Percentiles rank a stretch among this genome's conserved stretches.
phyloP scores from a whole-genome alignment of 2,888 invertebrate species.

The Chrysolina oricalcia region DNA sequence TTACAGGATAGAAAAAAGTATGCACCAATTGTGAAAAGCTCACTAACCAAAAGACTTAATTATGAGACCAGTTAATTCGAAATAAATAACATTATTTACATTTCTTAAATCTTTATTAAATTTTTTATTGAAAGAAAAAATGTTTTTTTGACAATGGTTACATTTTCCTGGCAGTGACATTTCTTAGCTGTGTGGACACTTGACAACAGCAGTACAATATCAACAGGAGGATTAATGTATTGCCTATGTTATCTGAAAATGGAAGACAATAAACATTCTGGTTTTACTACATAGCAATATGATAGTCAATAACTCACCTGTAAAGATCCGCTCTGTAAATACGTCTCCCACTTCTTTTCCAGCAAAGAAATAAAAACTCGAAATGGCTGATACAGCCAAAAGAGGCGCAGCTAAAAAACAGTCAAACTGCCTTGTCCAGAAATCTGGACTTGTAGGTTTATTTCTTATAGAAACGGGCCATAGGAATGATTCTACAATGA shows the following conservation, averaged over 20 bases:
- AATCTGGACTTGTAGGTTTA: constrained; percentile 16
- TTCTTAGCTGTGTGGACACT: constrained; percentile 73
- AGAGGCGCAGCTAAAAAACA: constrained; percentile 81
- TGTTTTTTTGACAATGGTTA: background rate
- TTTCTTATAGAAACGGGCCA: constrained; percentile 11
- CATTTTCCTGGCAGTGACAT: constrained; percentile 31
- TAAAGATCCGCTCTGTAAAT: constrained; percentile 77
- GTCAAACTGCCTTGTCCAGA: constrained; percentile 77
- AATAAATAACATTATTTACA: constrained; percentile 23
- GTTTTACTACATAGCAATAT: too few species aligned
- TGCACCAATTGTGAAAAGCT: constrained; percentile 53
- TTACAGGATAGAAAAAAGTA: constrained; percentile 64
- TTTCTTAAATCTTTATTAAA: constrained; percentile 1
- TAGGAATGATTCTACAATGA: constrained; percentile 78
- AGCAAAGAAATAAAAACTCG: constrained; percentile 92
- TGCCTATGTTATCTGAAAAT: constrained; percentile 66
- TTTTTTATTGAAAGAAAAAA: background rate
- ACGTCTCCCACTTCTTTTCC: constrained; percentile 83
- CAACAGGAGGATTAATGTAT: constrained; percentile 67
- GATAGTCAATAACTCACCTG: constrained; percentile 69
- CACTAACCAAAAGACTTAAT: constrained; percentile 53
- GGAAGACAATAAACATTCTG: constrained; percentile 17
- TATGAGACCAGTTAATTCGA: constrained; percentile 19
- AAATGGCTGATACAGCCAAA: constrained; percentile 85
- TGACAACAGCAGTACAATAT: constrained; percentile 76